Percentiles rank a stretch among this genome's conserved stretches.
These are phyloP conservation scores for Melanerpes aurifrons DNA, from an alignment of 2,113 vertebrate genomes.

Conservation along the genomic window DNA sequence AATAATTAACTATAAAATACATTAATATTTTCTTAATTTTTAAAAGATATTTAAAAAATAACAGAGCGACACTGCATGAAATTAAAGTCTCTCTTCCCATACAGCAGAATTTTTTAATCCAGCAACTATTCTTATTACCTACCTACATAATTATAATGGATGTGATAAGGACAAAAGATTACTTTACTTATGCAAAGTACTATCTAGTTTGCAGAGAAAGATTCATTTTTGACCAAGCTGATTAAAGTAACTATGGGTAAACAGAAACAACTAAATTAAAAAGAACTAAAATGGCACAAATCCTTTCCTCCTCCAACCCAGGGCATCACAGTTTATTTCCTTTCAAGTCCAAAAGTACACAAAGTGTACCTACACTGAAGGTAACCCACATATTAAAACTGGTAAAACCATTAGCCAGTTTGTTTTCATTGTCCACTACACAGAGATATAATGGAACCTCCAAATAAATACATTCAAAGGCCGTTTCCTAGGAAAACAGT, in stretches of 20 bases:
- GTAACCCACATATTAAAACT: background rate
- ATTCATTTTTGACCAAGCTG: background rate
- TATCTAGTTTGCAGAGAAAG: background rate
- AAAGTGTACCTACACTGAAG: background rate
- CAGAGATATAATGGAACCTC: background rate
- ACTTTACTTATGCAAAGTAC: background rate
- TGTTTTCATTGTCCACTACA: background rate
- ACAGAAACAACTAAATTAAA: background rate
- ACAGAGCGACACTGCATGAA: background rate
- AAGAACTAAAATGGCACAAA: background rate
- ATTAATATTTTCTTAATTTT: background rate
- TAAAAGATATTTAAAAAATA: background rate
- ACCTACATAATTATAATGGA: background rate
- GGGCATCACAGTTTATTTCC: background rate
- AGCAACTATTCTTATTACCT: background rate
- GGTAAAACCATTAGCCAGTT: background rate
- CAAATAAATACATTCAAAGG: background rate
- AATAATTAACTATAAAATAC: background rate
- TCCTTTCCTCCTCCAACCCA: rapidly evolving
- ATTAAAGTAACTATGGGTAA: background rate
- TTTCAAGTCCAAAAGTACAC: background rate
- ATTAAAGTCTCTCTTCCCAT: background rate
- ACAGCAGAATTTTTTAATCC: background rate
- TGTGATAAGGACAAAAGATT: background rate
- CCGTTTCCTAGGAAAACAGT: background rate